Evolutionary conservation across 1,140 invertebrate genomes (phyloP).

Genomic region (Leptestheria dahalacensis): DNA sequence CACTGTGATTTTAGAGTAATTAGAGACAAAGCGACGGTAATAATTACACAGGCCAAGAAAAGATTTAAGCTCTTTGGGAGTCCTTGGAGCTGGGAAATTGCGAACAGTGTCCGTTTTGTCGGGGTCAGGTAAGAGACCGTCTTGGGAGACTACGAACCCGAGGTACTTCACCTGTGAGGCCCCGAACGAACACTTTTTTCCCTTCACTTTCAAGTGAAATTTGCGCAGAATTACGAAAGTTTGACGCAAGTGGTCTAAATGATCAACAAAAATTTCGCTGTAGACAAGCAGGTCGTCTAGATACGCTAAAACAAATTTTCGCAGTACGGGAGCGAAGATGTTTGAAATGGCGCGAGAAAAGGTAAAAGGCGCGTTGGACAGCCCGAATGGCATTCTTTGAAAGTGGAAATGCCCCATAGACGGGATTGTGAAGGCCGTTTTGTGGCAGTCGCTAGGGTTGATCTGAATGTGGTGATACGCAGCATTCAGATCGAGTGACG

Average conservation of each 20-base stretch:
- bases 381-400: not conserved
- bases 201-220: not conserved
- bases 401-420: not conserved
- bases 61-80: not conserved
- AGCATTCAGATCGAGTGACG: not conserved
- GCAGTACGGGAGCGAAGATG: not conserved
- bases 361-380: not conserved
- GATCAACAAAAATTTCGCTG: conserved; percentile 9
- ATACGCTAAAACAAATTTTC: conserved; percentile 10
- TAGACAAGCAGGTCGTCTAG: conserved; percentile 18
- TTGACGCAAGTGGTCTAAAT: conserved; percentile 10
- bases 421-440: not conserved
- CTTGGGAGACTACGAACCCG: conserved; percentile 23
- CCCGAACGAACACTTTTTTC: not conserved
- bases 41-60: not conserved
- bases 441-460: not conserved
- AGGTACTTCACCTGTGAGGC: conserved; percentile 18
- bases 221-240: not conserved
- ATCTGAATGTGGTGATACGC: not conserved
- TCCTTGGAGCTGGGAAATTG: conserved; percentile 16
- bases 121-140: conserved; percentile 25
- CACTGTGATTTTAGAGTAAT: not conserved
- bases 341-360: not conserved
- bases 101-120: conserved; percentile 21
- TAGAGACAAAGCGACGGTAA: not conserved